Base-by-base conservation (phyloP, 1,140 invertebrate genomes). In the Aphidius ervi region DNA sequence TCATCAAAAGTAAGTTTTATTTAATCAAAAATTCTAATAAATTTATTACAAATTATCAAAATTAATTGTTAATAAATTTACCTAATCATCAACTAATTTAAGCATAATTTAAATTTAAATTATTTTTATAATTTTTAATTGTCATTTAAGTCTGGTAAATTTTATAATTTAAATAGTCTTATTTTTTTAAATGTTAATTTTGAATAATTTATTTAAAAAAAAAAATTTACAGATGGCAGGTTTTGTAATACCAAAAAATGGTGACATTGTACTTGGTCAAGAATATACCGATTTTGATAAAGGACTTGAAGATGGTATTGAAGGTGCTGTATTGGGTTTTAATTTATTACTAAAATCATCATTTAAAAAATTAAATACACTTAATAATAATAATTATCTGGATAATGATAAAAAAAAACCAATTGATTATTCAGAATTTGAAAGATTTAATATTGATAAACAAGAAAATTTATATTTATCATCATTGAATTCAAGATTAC, bases 251-350 rank as follows among this genome's bases (percentile, higher is more conserved):
- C 83, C 85, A 0, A 75, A 75, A 2, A 81, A 80, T 37, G 86
- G 86, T 3, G 86, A 87, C 58, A 73, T 87, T 5, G 85, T 87
- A 6, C 71, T 88, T 6, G 87, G 86, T 20, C 86, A 88, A 68
- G 86, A 87, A 64, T 86, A 83, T 63, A 83, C 84, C 5, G 83
- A 87, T 67, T 83, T 84, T 56, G 82, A 87, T 77, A 86, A 83
- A 68, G 78, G 85, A 10, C 68, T 82, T 31, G 82, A 85, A 50
- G 86, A 84, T 46, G 86, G 87, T 3, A 82, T 88, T 50, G 86
- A 88, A 74, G 87, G 87, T 5, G 81, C 86, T 62, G 80, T 87
- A 53, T 83, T 84, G 64, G 86, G 86, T n/a, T 86, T 85, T 66
- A 87, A 86, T 65, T 81, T 88, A 65, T 77, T 88, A 5, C 65